Percentiles rank a stretch among this genome's conserved stretches.
phyloP scores from a whole-genome alignment of 2,888 invertebrate genomes.

The Polyommatus icarus region DNA sequence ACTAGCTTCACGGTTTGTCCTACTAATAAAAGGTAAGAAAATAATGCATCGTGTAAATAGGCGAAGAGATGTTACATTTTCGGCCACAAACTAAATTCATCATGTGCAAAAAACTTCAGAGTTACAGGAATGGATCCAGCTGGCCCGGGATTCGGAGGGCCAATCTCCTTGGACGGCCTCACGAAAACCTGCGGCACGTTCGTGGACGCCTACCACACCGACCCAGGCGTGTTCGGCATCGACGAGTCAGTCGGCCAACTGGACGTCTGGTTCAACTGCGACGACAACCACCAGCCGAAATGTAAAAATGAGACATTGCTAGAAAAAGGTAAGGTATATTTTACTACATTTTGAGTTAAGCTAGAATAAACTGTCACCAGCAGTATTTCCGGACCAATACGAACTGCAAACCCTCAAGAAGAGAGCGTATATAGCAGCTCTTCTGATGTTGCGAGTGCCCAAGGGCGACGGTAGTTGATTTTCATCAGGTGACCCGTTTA shows the following conservation, averaged over 20 bases:
- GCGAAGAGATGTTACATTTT: too few species aligned
- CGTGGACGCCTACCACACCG: neutral
- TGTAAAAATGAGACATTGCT: neutral
- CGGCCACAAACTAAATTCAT: neutral
- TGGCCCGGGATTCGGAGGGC: neutral
- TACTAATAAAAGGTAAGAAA: too few species aligned
- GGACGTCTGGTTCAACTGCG: conserved; percentile 3
- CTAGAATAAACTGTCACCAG: too few species aligned
- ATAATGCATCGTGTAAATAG: too few species aligned
- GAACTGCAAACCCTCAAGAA: too few species aligned
- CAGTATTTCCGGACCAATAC: too few species aligned
- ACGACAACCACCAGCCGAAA: neutral
- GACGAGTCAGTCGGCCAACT: neutral
- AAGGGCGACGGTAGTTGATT: too few species aligned
- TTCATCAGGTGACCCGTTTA: too few species aligned
- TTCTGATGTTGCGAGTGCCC: too few species aligned
- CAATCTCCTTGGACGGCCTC: neutral
- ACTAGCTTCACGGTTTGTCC: too few species aligned
- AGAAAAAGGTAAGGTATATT: neutral
- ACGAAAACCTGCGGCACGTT: neutral
- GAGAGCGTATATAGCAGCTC: too few species aligned
- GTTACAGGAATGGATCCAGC: neutral
- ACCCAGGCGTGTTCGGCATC: neutral
- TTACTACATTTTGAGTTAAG: neutral
- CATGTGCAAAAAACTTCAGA: neutral